Base-by-base conservation (phyloP, 1,140 invertebrate genomes). In the Pinna nobilis region DNA sequence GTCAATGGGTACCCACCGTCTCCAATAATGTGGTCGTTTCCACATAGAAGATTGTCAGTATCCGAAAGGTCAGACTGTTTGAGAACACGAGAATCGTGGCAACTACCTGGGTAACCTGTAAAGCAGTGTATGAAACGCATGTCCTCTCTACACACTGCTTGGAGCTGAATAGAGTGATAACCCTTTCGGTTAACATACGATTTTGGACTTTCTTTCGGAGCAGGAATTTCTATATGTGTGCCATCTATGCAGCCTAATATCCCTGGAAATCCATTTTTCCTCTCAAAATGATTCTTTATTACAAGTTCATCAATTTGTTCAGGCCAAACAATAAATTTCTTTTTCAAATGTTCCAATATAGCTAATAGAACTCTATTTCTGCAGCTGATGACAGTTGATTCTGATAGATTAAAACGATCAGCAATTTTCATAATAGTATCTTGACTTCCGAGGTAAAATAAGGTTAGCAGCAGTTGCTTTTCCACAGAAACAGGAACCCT, bases 1-100 rank as follows among this genome's bases (percentile, higher is more conserved):
- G 53, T 65, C 15, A 85, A 63, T 1, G 87, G 81, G 74, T 87
- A 89, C 7, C 86, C 86, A 20, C 59, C 59, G 84, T 88, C 86
- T 32, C 83, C 87, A 37, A 77, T 41, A 44, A 73, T 25, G 60
- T 66, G 75, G 28, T 44, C 70, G 63, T 50, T 63, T 50, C 39
- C 25, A 28, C 89, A 61, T 33, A 89, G 33, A 80, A 1, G 15
- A 20, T 41, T 44, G 3, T 53, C 60, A 25, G 28, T 49, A n/a
- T 59, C 44, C 53, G 53, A 70, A n/a, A 70, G 51, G 50, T 61
- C 61, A 32, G 66, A 87, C 35, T 65, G 74, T 13, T 41, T 44
- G 7, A 80, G 80, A 32, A 87, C 78, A 44, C 74, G 76, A 6
- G 67, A 65, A 79, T 87, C 86, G 70, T 84, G 83, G 2, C 61